Base-by-base conservation (phyloP, 2,113 vertebrate genomes). In the Pelecanoides urinatrix region DNA sequence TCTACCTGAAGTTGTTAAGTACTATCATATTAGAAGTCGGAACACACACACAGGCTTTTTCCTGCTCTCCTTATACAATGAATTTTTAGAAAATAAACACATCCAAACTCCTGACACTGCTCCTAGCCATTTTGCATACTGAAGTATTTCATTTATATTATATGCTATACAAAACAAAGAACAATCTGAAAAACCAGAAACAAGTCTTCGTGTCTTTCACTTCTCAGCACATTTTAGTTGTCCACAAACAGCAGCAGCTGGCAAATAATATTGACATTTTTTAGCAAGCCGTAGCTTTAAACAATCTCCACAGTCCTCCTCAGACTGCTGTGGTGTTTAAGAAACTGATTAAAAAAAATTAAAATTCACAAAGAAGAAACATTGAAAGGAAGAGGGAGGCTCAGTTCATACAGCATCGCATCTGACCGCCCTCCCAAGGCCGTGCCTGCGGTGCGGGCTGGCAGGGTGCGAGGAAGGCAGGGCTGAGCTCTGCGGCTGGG, bases 391-490 rank as follows among this genome's bases (percentile, higher is more conserved):
- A 75, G n/a, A 55, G 19, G 2, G 12, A 30, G 52, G 52, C 42
- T 79, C 45, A 66, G 36, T 13, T 68, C n/a, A 42, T 6, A 18
- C 32, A 40, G 23, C 27, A 52, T 44, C 0, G 1, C 26, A 9
- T 18, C 22, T 7, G 22, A 32, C 29, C 4, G 2, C 34, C 72
- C 67, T 78, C 47, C 1, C 1, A 56, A 16, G 20, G 36, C 42
- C 1, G 0, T 73, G 44, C 44, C n/a, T 29, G 32, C 1, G 0
- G 11, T 3, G n/a, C 3, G 4, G 49, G 30, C 25, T 55, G 74
- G 7, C 18, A 6, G 7, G 47, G 15, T 36, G n/a, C 0, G 0
- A 59, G 36, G 58, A 55, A 82, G 42, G 20, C 34, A 45, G 22
- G 17, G 52, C 49, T 89, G 55, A 84, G 10, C 59, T 63, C 36